These are phyloP conservation scores for Pseudomyrmex pallidus DNA, from an alignment of 1,140 invertebrate species.

Conservation along the genomic window DNA sequence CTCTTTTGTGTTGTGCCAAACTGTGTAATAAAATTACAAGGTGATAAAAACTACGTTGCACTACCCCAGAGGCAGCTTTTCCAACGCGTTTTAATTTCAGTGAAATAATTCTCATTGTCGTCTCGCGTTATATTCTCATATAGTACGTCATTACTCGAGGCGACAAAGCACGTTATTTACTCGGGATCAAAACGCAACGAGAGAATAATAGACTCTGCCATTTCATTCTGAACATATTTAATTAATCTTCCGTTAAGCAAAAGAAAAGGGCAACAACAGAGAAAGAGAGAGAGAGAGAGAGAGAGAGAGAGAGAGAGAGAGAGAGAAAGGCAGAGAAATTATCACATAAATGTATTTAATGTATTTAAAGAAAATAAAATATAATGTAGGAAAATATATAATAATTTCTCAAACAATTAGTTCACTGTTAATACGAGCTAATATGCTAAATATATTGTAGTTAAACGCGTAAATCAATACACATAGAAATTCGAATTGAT, in stretches of 20 bases:
- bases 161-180: constrained; percentile 12
- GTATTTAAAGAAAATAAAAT: too few species aligned
- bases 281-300: too few species aligned
- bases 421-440: too few species aligned
- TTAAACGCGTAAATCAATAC: too few species aligned
- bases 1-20: neutral
- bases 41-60: constrained; percentile 17
- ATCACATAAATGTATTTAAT: too few species aligned
- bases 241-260: neutral
- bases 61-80: neutral
- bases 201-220: constrained; percentile 14
- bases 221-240: neutral
- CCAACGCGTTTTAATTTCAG: constrained; percentile 12
- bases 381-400: neutral
- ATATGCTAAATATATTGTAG: too few species aligned
- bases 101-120: constrained; percentile 21
- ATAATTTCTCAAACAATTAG: neutral
- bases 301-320: too few species aligned
- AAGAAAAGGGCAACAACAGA: too few species aligned
- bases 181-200: constrained; percentile 23
- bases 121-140: neutral
- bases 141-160: constrained; percentile 3
- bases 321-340: too few species aligned
- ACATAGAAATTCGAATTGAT: too few species aligned
- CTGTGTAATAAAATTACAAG: constrained; percentile 16